Evolutionary conservation across 2,113 vertebrate genomes (phyloP), one percentile per base, ranked within the genome.

Genomic region (Antechinus flavipes): DNA sequence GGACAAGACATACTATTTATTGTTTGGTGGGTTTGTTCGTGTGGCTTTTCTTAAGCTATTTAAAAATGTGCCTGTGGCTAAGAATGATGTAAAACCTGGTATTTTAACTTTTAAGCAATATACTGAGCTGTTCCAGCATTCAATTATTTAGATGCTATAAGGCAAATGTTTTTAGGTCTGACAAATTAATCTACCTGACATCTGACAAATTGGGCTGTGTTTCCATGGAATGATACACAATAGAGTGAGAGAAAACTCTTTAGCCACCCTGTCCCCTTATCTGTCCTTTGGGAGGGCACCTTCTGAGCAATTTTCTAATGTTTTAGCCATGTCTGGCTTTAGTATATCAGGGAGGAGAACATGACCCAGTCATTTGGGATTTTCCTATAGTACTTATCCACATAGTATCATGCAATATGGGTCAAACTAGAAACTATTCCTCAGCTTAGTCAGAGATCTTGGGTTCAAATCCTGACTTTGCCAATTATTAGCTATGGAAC

Each of bases 111-210:
- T 84, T 26, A 92, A 96, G 90, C 91, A 90, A 76, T 93, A 91
- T 24, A 42, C 94, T 30, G 47, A 89, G 35, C 52, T 61, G 30
- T 91, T n/a, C 14, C 54, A 11, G 49, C 27, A 23, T 90, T 91
- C 97, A 94, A 91, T 97, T 96, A 95, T 92, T 93, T 92, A 90
- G 68, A 84, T 61, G 96, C 95, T 96, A 90, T 4, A 0, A 95
- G 95, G 96, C 94, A 92, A 47, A 54, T 89, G 90, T 92, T 93
- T 90, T 91, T 8, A 55, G 22, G 47, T 92, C 76, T 92, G 84
- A 91, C 91, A 92, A 49, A 30, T n/a, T 58, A 55, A 92, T 94
- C 89, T 92, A n/a, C 52, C 84, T 68, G 96, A 94, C 94, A 49
- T 25, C 35, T 7, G 8, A 46, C 89, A 95, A 49, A 49, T 9